Evolutionary conservation across 2,888 invertebrate genomes (phyloP), one percentile per base, ranked within the genome.

Genomic region (Drosophila subsilvestris): DNA sequence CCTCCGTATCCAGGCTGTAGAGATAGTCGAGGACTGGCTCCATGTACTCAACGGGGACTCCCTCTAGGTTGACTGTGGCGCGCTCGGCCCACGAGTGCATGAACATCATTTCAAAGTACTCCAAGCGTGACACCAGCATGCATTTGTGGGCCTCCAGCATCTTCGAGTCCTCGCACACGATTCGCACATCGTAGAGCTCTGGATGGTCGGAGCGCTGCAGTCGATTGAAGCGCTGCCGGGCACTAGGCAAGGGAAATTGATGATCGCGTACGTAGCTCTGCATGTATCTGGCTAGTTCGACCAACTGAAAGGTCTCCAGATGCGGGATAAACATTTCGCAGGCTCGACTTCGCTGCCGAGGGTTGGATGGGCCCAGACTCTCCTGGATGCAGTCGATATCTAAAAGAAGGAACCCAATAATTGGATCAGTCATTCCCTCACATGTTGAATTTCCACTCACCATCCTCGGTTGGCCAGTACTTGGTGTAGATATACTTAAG

Each of bases 51-150:
- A 82, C 60, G 3, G 92, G 90, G 18, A 92, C 86, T 3, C 90
- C 90, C 9, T 81, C 81, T 45, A 92, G 71, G 71, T 88, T 90
- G 1, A 92, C 90, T 0, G 78, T 80, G 5, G 82, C 80, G 2
- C 82, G 88, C 71, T 92, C 91, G 1, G 90, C 86, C 97, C 97
- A 97, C 48, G 95, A 94, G 82, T 95, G 94, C 86, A 95, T 94
- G 81, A 97, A 95, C 96, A 98, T 96, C 82, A 95, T 95, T 70
- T 95, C 94, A 90, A 98, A 98, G 91, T 97, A 98, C 75, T 97
- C 97, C n/a, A 96, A 92, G 37, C 97, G 92, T 0, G 96, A 95
- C 0, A 95, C 95, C 18, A 98, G 91, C n/a, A 98, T 93, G 89
- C 97, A 97, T 87, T 95, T 96, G 90, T 98, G 97, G 0, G 96